Evolutionary conservation across 2,888 invertebrate species (phyloP).

Genomic region (Frankliniella fusca): DNA sequence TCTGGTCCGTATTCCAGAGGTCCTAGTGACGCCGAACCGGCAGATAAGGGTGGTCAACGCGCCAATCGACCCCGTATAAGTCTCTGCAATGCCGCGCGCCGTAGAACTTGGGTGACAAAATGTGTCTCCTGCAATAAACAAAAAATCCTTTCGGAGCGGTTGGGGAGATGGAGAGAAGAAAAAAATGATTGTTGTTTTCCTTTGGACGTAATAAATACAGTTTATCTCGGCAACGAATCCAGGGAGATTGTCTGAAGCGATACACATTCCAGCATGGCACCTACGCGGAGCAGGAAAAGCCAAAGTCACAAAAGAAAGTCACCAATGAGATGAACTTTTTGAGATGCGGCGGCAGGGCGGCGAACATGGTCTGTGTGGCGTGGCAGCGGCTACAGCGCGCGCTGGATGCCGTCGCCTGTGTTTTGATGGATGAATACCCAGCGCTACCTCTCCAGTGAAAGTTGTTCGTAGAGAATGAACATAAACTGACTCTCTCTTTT

Average conservation of each 20-base stretch:
- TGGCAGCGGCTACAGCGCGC: not conserved
- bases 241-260: not conserved
- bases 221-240: conserved; percentile 19
- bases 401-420: not conserved
- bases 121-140: conserved; percentile 3
- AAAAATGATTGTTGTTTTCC: not conserved
- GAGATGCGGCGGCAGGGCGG: conserved; percentile 7
- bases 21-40: too few species aligned
- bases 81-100: not conserved
- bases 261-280: conserved; percentile 13
- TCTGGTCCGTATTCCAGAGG: not conserved
- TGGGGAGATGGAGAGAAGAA: not conserved
- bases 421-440: conserved; percentile 14
- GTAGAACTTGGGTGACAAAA: conserved; percentile 20
- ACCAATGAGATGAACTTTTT: conserved; percentile 21
- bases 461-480: not conserved
- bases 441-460: not conserved
- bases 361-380: not conserved
- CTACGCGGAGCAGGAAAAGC: conserved; percentile 3
- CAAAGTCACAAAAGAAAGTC: conserved; percentile 24
- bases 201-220: conserved; percentile 25
- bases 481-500: not conserved
- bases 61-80: conserved; percentile 9
- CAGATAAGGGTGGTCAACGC: too few species aligned
- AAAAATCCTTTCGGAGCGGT: not conserved